A percentile compares a stretch with the other conserved stretches of the same genome.
These are phyloP conservation scores for Sialis fuliginosa DNA, from an alignment of 2,888 invertebrate genomes.

Conservation along the genomic window DNA sequence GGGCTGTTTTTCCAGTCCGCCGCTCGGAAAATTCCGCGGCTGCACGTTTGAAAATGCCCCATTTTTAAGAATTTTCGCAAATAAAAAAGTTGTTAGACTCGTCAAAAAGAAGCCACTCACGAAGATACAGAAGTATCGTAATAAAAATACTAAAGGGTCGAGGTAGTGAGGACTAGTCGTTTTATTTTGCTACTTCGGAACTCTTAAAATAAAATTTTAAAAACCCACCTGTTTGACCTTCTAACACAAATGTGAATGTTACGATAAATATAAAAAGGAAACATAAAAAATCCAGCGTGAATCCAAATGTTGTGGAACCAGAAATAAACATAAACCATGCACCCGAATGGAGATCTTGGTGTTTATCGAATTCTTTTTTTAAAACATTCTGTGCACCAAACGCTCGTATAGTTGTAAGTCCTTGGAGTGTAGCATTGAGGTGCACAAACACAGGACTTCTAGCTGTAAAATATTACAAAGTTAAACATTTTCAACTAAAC, in stretches of 20 bases:
- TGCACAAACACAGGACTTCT: constrained; percentile 58
- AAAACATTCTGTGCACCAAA: constrained; percentile 41
- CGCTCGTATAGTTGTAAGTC: constrained; percentile 51
- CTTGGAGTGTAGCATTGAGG: constrained; percentile 49
- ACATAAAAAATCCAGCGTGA: constrained; percentile 44
- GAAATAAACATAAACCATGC: constrained; percentile 54
- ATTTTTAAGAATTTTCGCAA: too few species aligned
- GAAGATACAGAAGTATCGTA: too few species aligned
- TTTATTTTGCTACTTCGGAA: constrained; percentile 19
- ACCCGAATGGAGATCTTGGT: constrained; percentile 45
- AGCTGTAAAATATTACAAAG: constrained; percentile 28
- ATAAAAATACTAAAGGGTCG: too few species aligned
- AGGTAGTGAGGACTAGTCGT: too few species aligned
- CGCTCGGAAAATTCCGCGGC: too few species aligned
- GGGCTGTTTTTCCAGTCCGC: too few species aligned
- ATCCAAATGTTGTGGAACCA: constrained; percentile 45
- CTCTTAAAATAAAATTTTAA: not conserved
- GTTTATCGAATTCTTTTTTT: constrained; percentile 34
- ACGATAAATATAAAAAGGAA: constrained; percentile 42
- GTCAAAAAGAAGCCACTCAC: too few species aligned
- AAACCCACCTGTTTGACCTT: constrained; percentile 9
- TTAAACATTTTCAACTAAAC: too few species aligned
- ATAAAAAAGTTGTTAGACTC: too few species aligned
- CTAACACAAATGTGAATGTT: constrained; percentile 43
- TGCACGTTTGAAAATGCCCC: too few species aligned